Base-by-base conservation (phyloP, 2,797 vertebrate species). In the Falco naumanni region DNA sequence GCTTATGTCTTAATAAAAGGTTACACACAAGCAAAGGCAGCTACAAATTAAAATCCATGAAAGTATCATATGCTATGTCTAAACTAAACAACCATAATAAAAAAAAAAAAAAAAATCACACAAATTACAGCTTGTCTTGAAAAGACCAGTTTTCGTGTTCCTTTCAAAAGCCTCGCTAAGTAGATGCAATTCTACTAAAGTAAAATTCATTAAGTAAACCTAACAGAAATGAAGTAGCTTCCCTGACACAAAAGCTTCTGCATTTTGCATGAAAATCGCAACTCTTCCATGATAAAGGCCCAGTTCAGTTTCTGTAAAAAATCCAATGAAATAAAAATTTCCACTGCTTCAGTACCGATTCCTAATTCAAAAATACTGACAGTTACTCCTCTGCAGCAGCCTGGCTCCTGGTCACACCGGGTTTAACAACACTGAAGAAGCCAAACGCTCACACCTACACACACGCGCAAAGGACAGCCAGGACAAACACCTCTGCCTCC, bases 31-130 rank as follows among this genome's bases (percentile, higher is more conserved):
- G 66, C 54, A 87, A 63, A 96, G 43, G 22, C 5, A 2, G 64
- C 57, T 80, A 57, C 66, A 87, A 87, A 94, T 63, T 57, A 61
- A 92, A 94, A 65, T 41, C 34, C n/a, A 71, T 83, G 21, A 17
- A 71, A 74, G 29, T 25, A 76, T 87, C 33, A 51, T n/a, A 12
- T n/a, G 24, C 53, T 80, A 66, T 31, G 61, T 57, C 64, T 63
- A 53, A 60, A 56, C 26, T 26, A 82, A 64, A 59, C 61, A 61
- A 66, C 22, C 31, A n/a, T 29, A 87, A 53, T 22, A 51, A 53
- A 48, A 51, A 26, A 29, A n/a, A 59, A 66, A 51, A 68, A 81
- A 48, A 3, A 53, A 59, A 33, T 9, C 20, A 22, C 37, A 79
- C 61, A 93, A 83, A 83, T 76, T 51, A 79, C 9, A 66, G 33